Percentiles rank a stretch among this genome's conserved stretches.
These are phyloP conservation scores for Gandaritis pyraliata DNA, from an alignment of 2,888 invertebrate species.

Conservation along the genomic window DNA sequence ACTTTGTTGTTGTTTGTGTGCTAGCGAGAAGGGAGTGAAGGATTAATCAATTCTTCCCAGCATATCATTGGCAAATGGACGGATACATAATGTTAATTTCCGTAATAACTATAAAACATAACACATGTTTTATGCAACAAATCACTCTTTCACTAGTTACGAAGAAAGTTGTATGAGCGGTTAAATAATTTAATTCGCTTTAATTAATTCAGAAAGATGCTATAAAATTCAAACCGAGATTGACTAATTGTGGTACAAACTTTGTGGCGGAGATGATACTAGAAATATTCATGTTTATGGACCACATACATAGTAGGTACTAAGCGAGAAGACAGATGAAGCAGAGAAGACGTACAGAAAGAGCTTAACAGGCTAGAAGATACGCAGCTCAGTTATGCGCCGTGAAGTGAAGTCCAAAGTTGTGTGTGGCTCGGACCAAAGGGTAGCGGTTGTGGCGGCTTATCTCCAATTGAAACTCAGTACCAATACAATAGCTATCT, in stretches of 20 bases:
- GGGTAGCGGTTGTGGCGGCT: too few relatives aligned
- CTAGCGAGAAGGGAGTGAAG: too few relatives aligned
- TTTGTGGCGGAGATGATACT: slow-evolving; percentile 18
- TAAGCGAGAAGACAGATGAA: too few relatives aligned
- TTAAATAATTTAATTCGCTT: slow-evolving; percentile 28
- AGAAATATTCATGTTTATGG: too few relatives aligned
- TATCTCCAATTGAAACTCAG: too few relatives aligned
- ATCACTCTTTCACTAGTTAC: slow-evolving; percentile 37
- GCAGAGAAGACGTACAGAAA: too few relatives aligned
- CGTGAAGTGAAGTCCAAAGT: too few relatives aligned
- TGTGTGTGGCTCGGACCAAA: too few relatives aligned
- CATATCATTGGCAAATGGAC: not conserved
- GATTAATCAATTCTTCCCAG: not conserved
- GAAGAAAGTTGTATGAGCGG: slow-evolving; percentile 40
- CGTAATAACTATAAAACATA: slow-evolving; percentile 9
- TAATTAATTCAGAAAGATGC: slow-evolving; percentile 37
- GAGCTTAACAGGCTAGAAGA: too few relatives aligned
- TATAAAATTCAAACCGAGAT: slow-evolving; percentile 36
- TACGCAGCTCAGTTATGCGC: too few relatives aligned
- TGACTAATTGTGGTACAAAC: slow-evolving; percentile 19
- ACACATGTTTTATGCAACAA: slow-evolving; percentile 30
- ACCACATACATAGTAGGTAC: too few relatives aligned
- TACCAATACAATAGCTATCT: not conserved
- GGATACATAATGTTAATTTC: not conserved
- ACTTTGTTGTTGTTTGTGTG: too few relatives aligned